Evolutionary conservation across 2,888 invertebrate genomes (phyloP).

Genomic region (Heliothis peltigera): DNA sequence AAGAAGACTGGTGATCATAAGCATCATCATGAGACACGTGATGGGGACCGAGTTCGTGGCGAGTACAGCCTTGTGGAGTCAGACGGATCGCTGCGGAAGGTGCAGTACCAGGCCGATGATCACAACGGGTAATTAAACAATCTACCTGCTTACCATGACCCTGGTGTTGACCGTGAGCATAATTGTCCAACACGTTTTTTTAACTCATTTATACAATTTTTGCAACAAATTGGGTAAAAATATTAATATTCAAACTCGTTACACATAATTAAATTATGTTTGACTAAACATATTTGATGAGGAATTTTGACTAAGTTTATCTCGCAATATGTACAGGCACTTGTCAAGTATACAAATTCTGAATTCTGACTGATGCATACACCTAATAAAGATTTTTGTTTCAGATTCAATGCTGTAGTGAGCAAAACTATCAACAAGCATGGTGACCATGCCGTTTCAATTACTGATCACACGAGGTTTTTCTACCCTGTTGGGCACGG

Average conservation of each 20-base stretch:
- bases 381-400: constrained; percentile 1
- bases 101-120: constrained; percentile 90
- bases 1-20: constrained; percentile 90
- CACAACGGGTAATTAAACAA: constrained; percentile 84
- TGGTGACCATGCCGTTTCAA: constrained; percentile 80
- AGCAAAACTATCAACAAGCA: constrained; percentile 85
- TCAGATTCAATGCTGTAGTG: constrained; percentile 90
- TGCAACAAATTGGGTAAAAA: constrained; percentile 16
- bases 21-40: constrained; percentile 87
- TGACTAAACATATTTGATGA: constrained; percentile 8
- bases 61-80: constrained; percentile 90
- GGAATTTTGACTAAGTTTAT: not conserved
- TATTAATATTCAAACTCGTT: constrained; percentile 30
- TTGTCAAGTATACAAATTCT: not conserved
- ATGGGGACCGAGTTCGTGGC: constrained; percentile 89
- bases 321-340: not conserved
- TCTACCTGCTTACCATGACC: constrained; percentile 46
- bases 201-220: constrained; percentile 14
- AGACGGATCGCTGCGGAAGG: constrained; percentile 89
- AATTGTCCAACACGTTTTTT: constrained; percentile 49
- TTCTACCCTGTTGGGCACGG: constrained; percentile 79
- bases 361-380: not conserved
- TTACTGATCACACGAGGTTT: constrained; percentile 78
- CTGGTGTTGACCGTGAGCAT: constrained; percentile 41
- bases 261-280: constrained; percentile 26